These are phyloP conservation scores for Myotis davidii DNA, from an alignment of 2,113 vertebrate genomes.

Conservation along the genomic window DNA sequence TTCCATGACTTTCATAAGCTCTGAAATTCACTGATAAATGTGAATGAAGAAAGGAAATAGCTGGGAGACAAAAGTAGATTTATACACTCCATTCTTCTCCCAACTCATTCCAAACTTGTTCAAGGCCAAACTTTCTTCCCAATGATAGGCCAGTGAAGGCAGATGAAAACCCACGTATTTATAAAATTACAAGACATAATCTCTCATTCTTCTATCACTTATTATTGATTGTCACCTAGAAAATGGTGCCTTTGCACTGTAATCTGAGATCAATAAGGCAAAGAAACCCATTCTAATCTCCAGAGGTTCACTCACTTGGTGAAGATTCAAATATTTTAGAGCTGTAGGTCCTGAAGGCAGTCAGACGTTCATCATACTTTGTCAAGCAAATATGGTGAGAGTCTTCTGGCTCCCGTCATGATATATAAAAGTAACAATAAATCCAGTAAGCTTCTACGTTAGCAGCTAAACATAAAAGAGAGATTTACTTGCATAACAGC, in stretches of 20 bases:
- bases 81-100: not conserved
- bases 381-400: constrained; percentile 13
- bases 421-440: constrained; percentile 9
- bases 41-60: constrained; percentile 44
- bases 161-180: not conserved
- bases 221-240: not conserved
- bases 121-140: not conserved
- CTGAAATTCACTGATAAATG: constrained; percentile 1
- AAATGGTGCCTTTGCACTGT: not conserved
- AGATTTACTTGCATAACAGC: not conserved
- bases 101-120: not conserved
- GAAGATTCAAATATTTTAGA: constrained; percentile 31
- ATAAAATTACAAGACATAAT: not conserved
- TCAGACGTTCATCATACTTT: not conserved
- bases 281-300: not conserved
- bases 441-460: constrained; percentile 21
- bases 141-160: not conserved
- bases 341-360: not conserved
- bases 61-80: not conserved
- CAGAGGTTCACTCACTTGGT: not conserved
- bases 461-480: constrained; percentile 31
- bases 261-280: constrained; percentile 38
- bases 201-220: not conserved
- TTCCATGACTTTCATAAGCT: not conserved
- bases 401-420: constrained; percentile 36